Base-by-base conservation (phyloP, 2,113 vertebrate genomes). In the Pterocles gutturalis region DNA sequence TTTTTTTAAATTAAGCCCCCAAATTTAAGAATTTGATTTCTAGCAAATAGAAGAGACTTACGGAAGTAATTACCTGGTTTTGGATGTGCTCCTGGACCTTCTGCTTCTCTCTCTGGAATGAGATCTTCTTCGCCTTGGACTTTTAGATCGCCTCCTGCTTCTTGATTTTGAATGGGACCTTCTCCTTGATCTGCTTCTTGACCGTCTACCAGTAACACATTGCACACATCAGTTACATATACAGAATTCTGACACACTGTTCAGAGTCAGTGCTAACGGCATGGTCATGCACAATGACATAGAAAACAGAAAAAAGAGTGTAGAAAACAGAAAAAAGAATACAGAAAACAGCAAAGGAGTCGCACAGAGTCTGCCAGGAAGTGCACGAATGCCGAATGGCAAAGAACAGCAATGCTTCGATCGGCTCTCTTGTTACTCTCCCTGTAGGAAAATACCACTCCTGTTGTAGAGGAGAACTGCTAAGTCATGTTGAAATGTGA, bases 91-190 rank as follows among this genome's bases (percentile, higher is more conserved):
- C 64, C 97, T 96, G 62, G 99, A 99, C 72, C 99, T 98, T 66
- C 99, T 98, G 94, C 95, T 97, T 94, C 99, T 98, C 5, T 99
- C 99, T 95, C 98, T 98, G 49, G 99, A 99, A 94, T 99, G 99
- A 55, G 99, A 98, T 85, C 98, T 98, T 86, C 99, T 98, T 83
- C 99, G 97, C 19, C 99, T 98, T 2, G 99, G 99, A 89, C 99
- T 99, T 98, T 99, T 99, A 46, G 99, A 99, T 97, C 99, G 98
- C 97, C 99, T 98, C 82, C 99, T 98, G 93, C 98, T 99, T 82
- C 99, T 99, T 20, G 99, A 99, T 83, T 99, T 99, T 83, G 98
- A 99, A 91, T 99, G 99, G 79, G 99, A 99, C 79, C 99, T 98
- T 81, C 99, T 98, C 34, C 99, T 98, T 5, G 99, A 99, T 62